phyloP scores from a whole-genome alignment of 2,797 vertebrate genomes.

The Aldrovandia affinis region DNA sequence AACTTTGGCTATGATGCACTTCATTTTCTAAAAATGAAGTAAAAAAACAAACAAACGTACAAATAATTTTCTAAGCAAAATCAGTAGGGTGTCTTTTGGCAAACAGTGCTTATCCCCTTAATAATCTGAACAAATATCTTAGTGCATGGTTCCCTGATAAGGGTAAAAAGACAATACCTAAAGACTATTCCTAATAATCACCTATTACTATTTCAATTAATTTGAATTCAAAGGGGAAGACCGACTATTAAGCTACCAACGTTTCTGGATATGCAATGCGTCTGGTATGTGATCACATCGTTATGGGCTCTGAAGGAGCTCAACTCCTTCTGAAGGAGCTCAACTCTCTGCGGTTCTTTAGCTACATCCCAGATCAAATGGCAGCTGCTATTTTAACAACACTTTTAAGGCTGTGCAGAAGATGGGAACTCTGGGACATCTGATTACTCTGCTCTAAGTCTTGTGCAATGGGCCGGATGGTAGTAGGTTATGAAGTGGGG shows the following conservation, averaged over 20 bases:
- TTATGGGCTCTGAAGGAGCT: conserved; percentile 26
- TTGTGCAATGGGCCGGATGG: background rate
- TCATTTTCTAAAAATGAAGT: background rate
- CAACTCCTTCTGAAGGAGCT: conserved; percentile 20
- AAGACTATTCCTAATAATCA: background rate
- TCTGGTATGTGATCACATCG: conserved; percentile 31
- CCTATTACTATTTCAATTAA: background rate
- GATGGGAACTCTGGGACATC: background rate
- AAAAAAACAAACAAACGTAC: no score
- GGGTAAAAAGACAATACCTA: background rate
- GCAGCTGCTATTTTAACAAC: background rate
- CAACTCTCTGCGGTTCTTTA: background rate
- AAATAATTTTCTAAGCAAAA: background rate
- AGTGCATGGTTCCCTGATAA: conserved; percentile 1
- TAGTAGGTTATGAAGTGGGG: no score
- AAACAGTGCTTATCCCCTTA: background rate
- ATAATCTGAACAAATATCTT: background rate
- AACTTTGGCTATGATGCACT: background rate
- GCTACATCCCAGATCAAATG: conserved; percentile 11
- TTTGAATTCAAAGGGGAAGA: background rate
- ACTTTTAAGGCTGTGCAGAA: background rate
- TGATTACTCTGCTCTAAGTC: background rate
- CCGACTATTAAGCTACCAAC: conserved; percentile 6
- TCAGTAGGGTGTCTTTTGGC: background rate
- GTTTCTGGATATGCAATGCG: conserved; percentile 18